Evolutionary conservation across 2,888 invertebrate genomes (phyloP), one percentile per base, ranked within the genome.

Genomic region (Caenorhabditis sp.): DNA sequence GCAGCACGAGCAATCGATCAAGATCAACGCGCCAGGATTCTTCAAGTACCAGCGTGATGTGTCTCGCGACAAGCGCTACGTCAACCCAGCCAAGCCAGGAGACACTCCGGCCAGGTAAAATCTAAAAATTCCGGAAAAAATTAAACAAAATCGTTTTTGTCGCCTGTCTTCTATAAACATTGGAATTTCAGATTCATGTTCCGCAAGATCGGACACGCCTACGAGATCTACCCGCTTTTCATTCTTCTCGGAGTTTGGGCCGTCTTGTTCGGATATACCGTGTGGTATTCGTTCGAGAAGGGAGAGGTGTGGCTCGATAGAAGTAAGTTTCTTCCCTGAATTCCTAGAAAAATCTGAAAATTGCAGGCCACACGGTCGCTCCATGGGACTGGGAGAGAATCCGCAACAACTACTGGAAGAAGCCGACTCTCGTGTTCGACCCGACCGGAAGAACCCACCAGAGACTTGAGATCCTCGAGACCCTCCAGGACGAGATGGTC

Each of bases 381-480:
- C 86, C 86, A 48, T 86, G 86, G 86, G 86, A 87, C 78, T 86
- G 86, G 86, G 83, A 83, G 66, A 83, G 86, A 65, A 82, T 83
- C 66, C 85, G 86, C 68, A 81, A 80, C 61, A 84, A 86, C 78
- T 86, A 86, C 78, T 84, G 83, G 82, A 86, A 85, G 76, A 81
- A 83, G 80, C 83, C 83, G 37, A 85, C 86, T 17, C 65, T 84
- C 35, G 75, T 81, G 11, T 86, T 85, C 70, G 88, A 88, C 62
- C 62, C 75, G 55, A 63, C 76, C 15, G 87, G 87, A 39, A 72
- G 70, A 15, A 85, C 87, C 45, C 86, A 86, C 59, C 77, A 84
- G 66, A 86, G 88, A 53, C 55, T 87, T 27, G 78, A 75, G 45
- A 78, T 86, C 50, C 80, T 88, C 86, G 88, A 88, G 71, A 62